Percentiles rank a stretch among this genome's conserved stretches.
Conservation (phyloP, 1,140 invertebrate genomes). For the Drosophila busckii region DNA sequence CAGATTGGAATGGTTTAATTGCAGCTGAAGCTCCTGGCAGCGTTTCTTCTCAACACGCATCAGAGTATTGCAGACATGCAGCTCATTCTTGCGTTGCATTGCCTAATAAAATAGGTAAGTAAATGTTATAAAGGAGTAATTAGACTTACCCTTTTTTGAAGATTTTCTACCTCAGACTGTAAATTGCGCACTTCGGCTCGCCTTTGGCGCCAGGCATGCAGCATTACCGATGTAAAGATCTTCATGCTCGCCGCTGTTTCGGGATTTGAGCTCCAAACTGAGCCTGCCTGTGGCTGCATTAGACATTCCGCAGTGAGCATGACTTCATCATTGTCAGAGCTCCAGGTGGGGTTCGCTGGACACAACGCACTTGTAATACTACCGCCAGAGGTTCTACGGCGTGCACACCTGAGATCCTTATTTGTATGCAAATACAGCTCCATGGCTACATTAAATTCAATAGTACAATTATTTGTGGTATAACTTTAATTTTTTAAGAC, state of each 20-base stretch:
- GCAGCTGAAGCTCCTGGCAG: constrained; percentile 47
- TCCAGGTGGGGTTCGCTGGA: neutral
- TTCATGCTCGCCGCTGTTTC: constrained; percentile 27
- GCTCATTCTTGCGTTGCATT: constrained; percentile 41
- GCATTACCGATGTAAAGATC: constrained; percentile 50
- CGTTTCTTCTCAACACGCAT: constrained; percentile 58
- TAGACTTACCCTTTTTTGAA: constrained; percentile 40
- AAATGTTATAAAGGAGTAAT: neutral
- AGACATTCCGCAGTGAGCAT: neutral
- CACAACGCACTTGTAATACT: neutral
- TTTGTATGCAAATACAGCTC: too few species aligned
- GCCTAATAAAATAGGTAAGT: constrained; percentile 28
- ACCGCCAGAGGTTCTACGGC: neutral
- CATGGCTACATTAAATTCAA: neutral
- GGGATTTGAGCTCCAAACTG: neutral
- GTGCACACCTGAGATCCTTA: too few species aligned
- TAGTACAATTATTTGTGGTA: neutral
- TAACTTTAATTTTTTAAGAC: constrained; percentile 13
- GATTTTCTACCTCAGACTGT: constrained; percentile 19
- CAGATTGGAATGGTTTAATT: constrained; percentile 40
- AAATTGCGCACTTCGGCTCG: constrained; percentile 44
- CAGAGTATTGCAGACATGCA: constrained; percentile 51
- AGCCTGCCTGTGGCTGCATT: neutral
- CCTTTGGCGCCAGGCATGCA: constrained; percentile 56
- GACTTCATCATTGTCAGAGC: neutral